Base-by-base conservation (phyloP, 1,140 invertebrate genomes). In the Drosophila rhopaloa region DNA sequence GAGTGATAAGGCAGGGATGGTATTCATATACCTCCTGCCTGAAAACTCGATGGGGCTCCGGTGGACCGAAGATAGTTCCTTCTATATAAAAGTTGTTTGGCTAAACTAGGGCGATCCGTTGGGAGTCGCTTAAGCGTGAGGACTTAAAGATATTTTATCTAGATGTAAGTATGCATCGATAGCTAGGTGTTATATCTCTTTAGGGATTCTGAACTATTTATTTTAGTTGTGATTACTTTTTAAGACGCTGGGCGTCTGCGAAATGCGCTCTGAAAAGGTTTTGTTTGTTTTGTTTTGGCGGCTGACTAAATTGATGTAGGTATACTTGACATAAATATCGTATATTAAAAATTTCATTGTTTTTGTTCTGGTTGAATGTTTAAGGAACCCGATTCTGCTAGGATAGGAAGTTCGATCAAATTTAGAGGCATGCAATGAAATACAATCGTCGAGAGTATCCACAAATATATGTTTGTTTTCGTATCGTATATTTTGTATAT, bases 171-270 rank as follows among this genome's bases (percentile, higher is more conserved):
- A 65, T 54, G 50, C 44, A 67, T 46, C 35, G 54, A 51, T 86
- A 75, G 54, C 46, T 76, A 44, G 6, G 43, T 53, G 32, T 50
- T 66, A 51, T 74, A 38, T 47, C 41, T 61, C 47, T 74, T 74
- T 60, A 74, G 70, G 70, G 58, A 63, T 44, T 51, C 57, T 29
- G 58, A 63, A 63, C 51, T 71, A 58, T 71, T 68, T 58, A 71
- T 65, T 48, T 70, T 48, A 66, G 65, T 55, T 70, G 56, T 55
- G 65, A 38, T 53, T 66, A 68, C 27, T 62, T 85, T 81, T 85
- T 85, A 59, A 85, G 58, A 88, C 83, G 83, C 83, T 86, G 83
- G 38, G 83, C 83, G 83, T 86, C 79, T 83, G 84, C 66, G 75
- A 76, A 86, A 86, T 86, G 83, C 83, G 76, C 67, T 88, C 77